Evolutionary conservation across 2,797 vertebrate genomes (phyloP), one percentile per base, ranked within the genome.

Genomic region (Acanthornis magna): DNA sequence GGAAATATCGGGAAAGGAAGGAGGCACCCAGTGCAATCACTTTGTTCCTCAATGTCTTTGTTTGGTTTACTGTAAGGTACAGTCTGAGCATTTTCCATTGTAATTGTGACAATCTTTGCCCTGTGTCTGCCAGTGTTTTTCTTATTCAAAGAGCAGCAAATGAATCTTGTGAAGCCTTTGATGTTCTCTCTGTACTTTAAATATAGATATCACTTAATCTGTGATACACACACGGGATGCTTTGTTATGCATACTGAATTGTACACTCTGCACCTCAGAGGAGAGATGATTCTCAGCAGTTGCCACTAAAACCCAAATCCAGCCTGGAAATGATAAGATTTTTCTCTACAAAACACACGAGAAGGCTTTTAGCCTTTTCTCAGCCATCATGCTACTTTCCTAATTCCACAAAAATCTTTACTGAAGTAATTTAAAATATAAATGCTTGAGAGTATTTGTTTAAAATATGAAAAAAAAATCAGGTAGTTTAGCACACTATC

Each of bases 131-230:
- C 9, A 1, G 4, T 3, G 36, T 68, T 65, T 67, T 47, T 58
- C 17, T 30, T 32, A n/a, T 45, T 80, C 38, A 77, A 93, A 79
- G 21, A 70, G 18, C n/a, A 85, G 38, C 13, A 87, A 85, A 94
- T 48, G 1, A 67, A 17, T 63, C 45, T 48, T 67, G 8, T 18
- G 65, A 74, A 85, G 14, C 13, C 61, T 83, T 88, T 91, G 63
- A 67, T 74, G 40, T 63, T 85, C 29, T 18, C 29, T 67, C 26
- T 29, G 32, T 60, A 23, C 22, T 91, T 88, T 32, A 63, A 95
- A 53, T 16, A 53, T 16, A 55, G 51, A 16, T 80, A 73, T 89
- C 48, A 71, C n/a, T 62, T 92, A 70, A 70, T 87, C 51, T 50
- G n/a, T 58, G 71, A 58, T 20, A 43, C 20, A 38, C 16, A 14